Conservation (phyloP, 2,888 invertebrate genomes). For the Troides oblongomaculatus region DNA sequence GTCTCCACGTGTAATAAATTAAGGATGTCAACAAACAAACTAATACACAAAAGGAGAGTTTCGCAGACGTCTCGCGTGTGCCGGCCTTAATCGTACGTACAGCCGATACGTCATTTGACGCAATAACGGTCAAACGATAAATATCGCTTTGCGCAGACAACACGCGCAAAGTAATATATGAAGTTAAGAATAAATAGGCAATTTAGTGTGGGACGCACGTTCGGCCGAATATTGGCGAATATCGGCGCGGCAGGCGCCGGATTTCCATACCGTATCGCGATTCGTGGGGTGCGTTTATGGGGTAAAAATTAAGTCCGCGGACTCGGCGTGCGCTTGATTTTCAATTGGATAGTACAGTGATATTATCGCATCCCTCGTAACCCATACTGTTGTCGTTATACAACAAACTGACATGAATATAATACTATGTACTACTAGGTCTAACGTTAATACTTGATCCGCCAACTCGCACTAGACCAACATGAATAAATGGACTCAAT, state of each 20-base stretch:
- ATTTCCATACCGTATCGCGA: slow-evolving; percentile 79
- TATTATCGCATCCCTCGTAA: background rate
- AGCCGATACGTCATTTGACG: slow-evolving; percentile 77
- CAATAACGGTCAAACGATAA: slow-evolving; percentile 80
- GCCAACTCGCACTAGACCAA: no score
- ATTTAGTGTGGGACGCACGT: slow-evolving; percentile 78
- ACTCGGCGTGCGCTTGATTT: slow-evolving; percentile 62
- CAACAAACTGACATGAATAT: no score
- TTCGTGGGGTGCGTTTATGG: slow-evolving; percentile 77
- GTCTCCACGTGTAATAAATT: slow-evolving; percentile 17
- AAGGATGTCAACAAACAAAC: slow-evolving; percentile 22
- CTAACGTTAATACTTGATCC: no score
- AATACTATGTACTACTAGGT: no score
- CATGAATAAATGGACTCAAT: no score
- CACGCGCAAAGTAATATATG: slow-evolving; percentile 81
- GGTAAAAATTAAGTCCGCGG: slow-evolving; percentile 77
- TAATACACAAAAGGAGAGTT: slow-evolving; percentile 29
- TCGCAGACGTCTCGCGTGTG: slow-evolving; percentile 49
- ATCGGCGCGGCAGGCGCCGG: slow-evolving; percentile 70
- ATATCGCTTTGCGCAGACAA: slow-evolving; percentile 80
- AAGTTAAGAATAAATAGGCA: slow-evolving; percentile 81
- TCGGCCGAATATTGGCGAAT: slow-evolving; percentile 76
- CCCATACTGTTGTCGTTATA: no score
- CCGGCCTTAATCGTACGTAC: slow-evolving; percentile 67
- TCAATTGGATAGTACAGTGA: slow-evolving; percentile 56